Percentiles rank a stretch among this genome's conserved stretches.
Evolutionary conservation across 2,797 vertebrate genomes (phyloP).

Genomic region (Manis pentadactyla): DNA sequence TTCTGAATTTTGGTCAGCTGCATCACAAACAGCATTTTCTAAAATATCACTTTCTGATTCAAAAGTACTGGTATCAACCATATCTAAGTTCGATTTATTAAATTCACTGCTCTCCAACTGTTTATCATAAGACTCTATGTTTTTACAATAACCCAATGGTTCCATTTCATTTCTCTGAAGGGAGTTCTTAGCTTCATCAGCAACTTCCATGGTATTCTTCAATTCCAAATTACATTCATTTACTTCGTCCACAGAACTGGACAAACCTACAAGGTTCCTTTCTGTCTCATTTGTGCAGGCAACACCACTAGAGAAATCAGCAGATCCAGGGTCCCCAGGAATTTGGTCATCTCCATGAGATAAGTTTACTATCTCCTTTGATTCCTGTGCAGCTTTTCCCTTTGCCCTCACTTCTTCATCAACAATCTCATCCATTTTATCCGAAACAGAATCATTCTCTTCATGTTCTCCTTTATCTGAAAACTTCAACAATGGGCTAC

Average conservation of each 20-base stretch:
- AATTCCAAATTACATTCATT: constrained; percentile 78
- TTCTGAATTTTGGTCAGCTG: constrained; percentile 72
- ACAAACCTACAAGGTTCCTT: constrained; percentile 73
- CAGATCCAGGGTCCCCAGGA: constrained; percentile 62
- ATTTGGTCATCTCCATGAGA: constrained; percentile 55
- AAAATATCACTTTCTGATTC: constrained; percentile 77
- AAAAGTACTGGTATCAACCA: constrained; percentile 69
- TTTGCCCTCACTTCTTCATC: constrained; percentile 72
- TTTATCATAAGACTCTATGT: constrained; percentile 61
- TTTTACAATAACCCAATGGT: constrained; percentile 65
- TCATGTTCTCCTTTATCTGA: constrained; percentile 80
- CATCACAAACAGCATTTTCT: constrained; percentile 78
- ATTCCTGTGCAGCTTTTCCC: constrained; percentile 75
- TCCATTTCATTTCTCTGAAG: constrained; percentile 76
- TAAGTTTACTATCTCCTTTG: constrained; percentile 72
- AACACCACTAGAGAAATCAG: constrained; percentile 47
- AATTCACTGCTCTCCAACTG: constrained; percentile 71
- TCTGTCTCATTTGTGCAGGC: constrained; percentile 72
- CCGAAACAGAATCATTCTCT: constrained; percentile 64
- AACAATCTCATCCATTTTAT: constrained; percentile 54
- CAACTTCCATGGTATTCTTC: constrained; percentile 66
- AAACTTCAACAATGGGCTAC: constrained; percentile 75
- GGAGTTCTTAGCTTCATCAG: constrained; percentile 70
- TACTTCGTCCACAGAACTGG: constrained; percentile 71
- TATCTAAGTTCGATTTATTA: constrained; percentile 77